Base-by-base conservation (phyloP, 2,888 invertebrate genomes). In the Chrysotoxum bicinctum region DNA sequence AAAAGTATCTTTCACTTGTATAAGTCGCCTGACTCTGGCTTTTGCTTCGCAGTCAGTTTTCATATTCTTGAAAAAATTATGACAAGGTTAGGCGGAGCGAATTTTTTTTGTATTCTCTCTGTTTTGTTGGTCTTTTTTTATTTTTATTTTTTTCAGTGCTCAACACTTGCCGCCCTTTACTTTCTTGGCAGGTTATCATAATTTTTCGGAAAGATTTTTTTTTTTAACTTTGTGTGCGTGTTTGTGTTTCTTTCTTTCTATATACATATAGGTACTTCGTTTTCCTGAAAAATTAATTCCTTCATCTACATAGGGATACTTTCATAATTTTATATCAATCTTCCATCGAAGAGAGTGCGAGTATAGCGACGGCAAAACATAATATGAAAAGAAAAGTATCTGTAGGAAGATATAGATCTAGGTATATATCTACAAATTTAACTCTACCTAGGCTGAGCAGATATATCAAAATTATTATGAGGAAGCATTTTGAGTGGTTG, bases 31-130 rank as follows among this genome's bases (percentile, higher is more conserved):
- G 79, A 30, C 64, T 14, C 21, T 66, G 66, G 52, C 35, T 40
- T 58, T 58, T 19, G 35, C 60, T 54, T 58, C 14, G 16, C 68
- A 85, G 76, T 72, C 80, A 72, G 80, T 76, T 79, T 68, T 85
- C 80, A 85, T 80, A 85, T 85, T 85, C 80, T 62, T 66, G 66
- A 69, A 72, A 80, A 89, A 91, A 90, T 92, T 91, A 91, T 91
- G 91, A 91, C 92, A 91, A 91, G 90, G 89, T 91, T 91, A 92
- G 92, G 92, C 92, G 91, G 92, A 90, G 92, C 92, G 89, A 89
- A 90, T 73, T 68, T 58, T 73, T 72, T 64, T 73, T 60, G 4
- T 45, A 4, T 64, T 75, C n/a, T 16, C 30, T 1, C 48, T 48
- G 23, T 72, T 52, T 60, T 23, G 6, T 35, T 35, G n/a, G 14